phyloP scores from a whole-genome alignment of 2,888 invertebrate genomes.

The Himalopsyche kuldschensis region DNA sequence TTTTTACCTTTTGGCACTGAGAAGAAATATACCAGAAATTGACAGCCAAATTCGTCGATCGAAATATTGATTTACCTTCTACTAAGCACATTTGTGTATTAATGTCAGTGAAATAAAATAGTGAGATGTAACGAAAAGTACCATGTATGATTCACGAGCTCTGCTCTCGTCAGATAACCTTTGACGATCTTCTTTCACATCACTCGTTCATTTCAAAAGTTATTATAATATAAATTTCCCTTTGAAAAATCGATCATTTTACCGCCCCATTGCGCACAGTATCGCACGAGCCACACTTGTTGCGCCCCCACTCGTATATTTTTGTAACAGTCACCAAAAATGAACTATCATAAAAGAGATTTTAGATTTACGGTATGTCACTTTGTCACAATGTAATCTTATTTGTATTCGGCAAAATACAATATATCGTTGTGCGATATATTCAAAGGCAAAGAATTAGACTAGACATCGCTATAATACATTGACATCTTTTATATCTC shows the following conservation, averaged over 20 bases:
- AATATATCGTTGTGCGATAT: no score
- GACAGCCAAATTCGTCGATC: no score
- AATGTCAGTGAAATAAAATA: no score
- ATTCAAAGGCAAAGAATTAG: no score
- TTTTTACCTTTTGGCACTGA: no score
- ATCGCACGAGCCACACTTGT: background rate
- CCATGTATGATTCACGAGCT: background rate
- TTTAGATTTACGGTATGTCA: background rate
- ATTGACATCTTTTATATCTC: no score
- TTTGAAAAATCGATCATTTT: background rate
- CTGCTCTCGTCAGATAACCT: background rate
- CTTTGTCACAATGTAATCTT: background rate
- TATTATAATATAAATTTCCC: background rate
- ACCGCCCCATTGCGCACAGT: background rate
- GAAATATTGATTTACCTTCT: no score
- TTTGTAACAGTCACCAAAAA: background rate
- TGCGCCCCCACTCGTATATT: background rate
- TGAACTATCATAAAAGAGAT: background rate
- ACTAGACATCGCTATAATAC: no score
- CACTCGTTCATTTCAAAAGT: background rate
- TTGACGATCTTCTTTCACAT: background rate
- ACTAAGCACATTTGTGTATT: no score
- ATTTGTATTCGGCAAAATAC: background rate
- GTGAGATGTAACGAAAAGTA: background rate
- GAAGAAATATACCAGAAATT: no score